These are phyloP conservation scores for Coryphaenoides rupestris DNA, from an alignment of 2,113 vertebrate species.

Conservation along the genomic window DNA sequence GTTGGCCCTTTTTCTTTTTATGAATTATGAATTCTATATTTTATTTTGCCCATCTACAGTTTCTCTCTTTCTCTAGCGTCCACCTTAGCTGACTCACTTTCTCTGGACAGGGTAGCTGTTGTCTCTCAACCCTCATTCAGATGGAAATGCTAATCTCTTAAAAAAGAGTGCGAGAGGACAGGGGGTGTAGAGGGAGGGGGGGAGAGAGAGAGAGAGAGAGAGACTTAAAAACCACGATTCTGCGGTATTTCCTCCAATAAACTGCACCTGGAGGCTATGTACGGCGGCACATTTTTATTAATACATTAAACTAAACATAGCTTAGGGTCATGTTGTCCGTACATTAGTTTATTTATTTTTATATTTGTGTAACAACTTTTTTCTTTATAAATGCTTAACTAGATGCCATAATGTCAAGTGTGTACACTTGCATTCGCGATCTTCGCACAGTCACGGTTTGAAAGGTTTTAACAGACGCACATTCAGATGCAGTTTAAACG, in stretches of 20 bases:
- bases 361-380: background rate
- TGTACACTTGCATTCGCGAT: too few species aligned
- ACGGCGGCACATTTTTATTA: conserved; percentile 19
- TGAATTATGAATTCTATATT: too few species aligned
- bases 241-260: conserved; percentile 68
- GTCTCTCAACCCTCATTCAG: conserved; percentile 90
- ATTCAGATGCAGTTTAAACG: too few species aligned
- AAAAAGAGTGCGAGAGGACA: conserved; percentile 50
- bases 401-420: too few species aligned
- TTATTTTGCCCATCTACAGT: conserved; percentile 25
- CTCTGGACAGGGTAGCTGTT: conserved; percentile 82
- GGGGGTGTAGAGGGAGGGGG: conserved; percentile 36
- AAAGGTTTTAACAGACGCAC: too few species aligned
- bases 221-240: conserved; percentile 66
- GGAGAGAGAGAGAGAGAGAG: conserved; percentile 47
- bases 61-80: conserved; percentile 4
- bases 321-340: background rate
- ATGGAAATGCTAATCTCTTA: conserved; percentile 95
- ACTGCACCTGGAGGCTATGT: conserved; percentile 66
- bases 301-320: too few species aligned
- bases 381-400: too few species aligned
- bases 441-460: too few species aligned
- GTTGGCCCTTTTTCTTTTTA: background rate
- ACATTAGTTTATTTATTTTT: background rate
- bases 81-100: conserved; percentile 40